Conservation (phyloP, 2,888 invertebrate genomes). For the Cybosia mesomella region DNA sequence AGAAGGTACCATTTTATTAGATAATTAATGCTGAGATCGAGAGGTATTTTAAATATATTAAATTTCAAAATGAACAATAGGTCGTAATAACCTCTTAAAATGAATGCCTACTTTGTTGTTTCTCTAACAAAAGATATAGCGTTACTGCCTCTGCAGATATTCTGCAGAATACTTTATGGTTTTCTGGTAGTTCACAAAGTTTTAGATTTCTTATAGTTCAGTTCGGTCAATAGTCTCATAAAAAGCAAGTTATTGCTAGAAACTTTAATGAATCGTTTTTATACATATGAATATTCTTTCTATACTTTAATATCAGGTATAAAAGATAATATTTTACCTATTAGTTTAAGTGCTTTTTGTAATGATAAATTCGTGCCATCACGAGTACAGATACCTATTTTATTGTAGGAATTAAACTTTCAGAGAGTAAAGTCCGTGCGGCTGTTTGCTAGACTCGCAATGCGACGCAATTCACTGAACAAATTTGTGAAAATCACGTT, state of each 20-base stretch:
- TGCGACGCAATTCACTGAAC: conserved; percentile 67
- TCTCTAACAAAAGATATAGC: conserved; percentile 37
- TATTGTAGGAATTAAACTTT: conserved; percentile 51
- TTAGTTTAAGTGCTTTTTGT: too few species aligned
- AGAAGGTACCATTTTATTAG: conserved; percentile 19
- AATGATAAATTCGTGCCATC: neutral
- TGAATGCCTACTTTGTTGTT: conserved; percentile 41
- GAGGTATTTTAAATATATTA: conserved; percentile 22
- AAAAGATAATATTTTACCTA: too few species aligned
- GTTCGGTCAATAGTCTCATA: conserved; percentile 53
- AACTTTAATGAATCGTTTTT: conserved; percentile 33
- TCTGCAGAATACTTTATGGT: conserved; percentile 56
- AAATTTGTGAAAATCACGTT: conserved; percentile 69
- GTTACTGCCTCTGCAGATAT: conserved; percentile 44
- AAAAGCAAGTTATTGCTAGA: conserved; percentile 50
- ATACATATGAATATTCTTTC: neutral
- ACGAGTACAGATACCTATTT: conserved; percentile 23
- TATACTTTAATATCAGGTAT: neutral
- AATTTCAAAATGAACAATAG: conserved; percentile 32
- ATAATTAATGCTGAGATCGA: conserved; percentile 17
- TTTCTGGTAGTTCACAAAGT: conserved; percentile 54
- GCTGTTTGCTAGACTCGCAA: conserved; percentile 58
- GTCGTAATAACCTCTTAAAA: conserved; percentile 28
- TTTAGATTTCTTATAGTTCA: conserved; percentile 57
- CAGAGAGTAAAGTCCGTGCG: conserved; percentile 48